These are phyloP conservation scores for Malurus cyaneus DNA, from an alignment of 2,113 vertebrate species.

Conservation along the genomic window DNA sequence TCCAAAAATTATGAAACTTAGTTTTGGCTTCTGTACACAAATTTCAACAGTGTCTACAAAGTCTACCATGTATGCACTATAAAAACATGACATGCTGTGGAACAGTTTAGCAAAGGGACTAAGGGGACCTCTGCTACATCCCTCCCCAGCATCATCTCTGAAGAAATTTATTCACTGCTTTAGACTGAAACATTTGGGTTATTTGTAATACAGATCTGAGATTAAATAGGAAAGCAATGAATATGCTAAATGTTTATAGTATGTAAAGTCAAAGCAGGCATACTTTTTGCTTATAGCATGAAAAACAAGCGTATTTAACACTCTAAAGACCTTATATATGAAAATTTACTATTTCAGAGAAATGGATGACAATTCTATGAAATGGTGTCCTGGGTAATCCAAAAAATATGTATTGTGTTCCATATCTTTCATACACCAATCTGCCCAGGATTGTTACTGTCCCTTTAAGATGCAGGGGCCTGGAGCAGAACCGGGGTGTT, in stretches of 20 bases:
- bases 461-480: not conserved
- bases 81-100: not conserved
- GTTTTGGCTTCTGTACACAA: not conserved
- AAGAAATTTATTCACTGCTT: not conserved
- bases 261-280: not conserved
- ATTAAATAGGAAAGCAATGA: not conserved
- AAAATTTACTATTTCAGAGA: not conserved
- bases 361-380: not conserved
- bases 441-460: not conserved
- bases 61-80: not conserved
- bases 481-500: not conserved
- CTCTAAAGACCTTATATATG: not conserved
- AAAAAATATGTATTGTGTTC: not conserved
- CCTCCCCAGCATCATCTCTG: not conserved
- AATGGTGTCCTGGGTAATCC: not conserved
- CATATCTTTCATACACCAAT: not conserved
- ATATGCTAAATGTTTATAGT: not conserved
- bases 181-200: not conserved
- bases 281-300: not conserved
- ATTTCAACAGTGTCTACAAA: not conserved
- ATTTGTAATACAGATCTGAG: not conserved
- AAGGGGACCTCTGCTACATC: not conserved
- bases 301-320: not conserved
- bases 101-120: not conserved
- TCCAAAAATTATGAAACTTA: not conserved